phyloP scores from a whole-genome alignment of 2,113 vertebrate species.

The Oncorhynchus nerka region DNA sequence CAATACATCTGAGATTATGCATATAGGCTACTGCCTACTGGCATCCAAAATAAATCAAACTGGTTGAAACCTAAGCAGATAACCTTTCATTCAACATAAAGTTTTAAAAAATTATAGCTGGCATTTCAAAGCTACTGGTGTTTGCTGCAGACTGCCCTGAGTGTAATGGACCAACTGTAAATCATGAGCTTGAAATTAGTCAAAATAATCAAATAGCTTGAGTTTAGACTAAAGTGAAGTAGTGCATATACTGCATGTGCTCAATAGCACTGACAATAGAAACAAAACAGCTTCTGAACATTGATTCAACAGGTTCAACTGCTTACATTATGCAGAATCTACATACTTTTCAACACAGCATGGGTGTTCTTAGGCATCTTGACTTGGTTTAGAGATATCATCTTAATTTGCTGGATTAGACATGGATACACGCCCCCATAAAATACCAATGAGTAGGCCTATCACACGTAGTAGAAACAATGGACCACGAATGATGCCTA shows the following conservation, averaged over 20 bases:
- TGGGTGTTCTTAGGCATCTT: background rate
- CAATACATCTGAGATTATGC: too few relatives aligned
- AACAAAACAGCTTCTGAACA: background rate
- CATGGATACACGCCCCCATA: constrained; percentile 20
- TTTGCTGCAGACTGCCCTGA: background rate
- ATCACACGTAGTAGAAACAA: too few relatives aligned
- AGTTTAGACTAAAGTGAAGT: background rate
- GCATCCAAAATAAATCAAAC: background rate
- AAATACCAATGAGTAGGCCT: too few relatives aligned
- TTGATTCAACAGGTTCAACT: background rate
- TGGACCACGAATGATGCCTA: too few relatives aligned
- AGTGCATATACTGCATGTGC: too few relatives aligned
- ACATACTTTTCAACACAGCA: background rate
- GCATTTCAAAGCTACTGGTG: constrained; percentile 20
- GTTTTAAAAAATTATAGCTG: constrained; percentile 14
- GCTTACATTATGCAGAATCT: background rate
- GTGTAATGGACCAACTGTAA: background rate
- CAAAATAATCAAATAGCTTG: background rate
- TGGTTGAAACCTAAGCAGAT: background rate
- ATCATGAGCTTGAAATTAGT: background rate
- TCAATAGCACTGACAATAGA: background rate
- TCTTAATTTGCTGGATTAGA: background rate
- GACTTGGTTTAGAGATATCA: background rate
- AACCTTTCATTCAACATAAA: background rate
- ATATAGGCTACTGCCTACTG: background rate